Evolutionary conservation across 2,113 vertebrate genomes (phyloP).

Genomic region (Melanerpes formicivorus): DNA sequence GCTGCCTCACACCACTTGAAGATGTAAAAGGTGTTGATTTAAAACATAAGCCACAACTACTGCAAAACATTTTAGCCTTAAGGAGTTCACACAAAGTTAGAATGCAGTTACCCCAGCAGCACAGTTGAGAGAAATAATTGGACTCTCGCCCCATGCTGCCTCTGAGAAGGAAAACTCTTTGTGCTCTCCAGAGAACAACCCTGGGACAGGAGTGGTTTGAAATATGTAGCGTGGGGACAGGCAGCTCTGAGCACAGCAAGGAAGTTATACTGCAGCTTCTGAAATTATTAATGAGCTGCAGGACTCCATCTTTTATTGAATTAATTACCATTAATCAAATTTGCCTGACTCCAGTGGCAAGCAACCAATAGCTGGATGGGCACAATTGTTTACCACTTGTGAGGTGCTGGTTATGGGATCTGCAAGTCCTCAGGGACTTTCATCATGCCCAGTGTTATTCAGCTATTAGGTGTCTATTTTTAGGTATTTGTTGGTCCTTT

Average conservation of each 20-base stretch:
- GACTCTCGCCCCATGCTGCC: accelerated
- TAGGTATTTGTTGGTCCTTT: background rate
- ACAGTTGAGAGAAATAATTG: background rate
- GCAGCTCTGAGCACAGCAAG: background rate
- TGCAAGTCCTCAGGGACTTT: background rate
- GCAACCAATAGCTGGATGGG: background rate
- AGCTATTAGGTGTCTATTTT: background rate
- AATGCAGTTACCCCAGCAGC: background rate
- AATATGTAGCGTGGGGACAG: background rate
- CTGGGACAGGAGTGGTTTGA: background rate
- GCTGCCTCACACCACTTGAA: background rate
- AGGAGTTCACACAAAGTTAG: background rate
- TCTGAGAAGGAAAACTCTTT: background rate
- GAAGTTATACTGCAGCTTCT: background rate
- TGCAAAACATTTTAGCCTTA: background rate
- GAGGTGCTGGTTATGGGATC: background rate
- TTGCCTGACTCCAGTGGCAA: background rate
- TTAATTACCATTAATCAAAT: conserved; percentile 29
- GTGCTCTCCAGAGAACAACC: background rate
- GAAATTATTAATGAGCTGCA: conserved; percentile 30
- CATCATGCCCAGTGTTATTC: background rate
- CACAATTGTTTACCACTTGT: background rate
- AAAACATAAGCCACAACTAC: background rate
- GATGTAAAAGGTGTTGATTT: background rate
- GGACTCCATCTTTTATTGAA: background rate